Evolutionary conservation across 2,113 vertebrate species (phyloP).

Genomic region (Dryoscopus gambensis): DNA sequence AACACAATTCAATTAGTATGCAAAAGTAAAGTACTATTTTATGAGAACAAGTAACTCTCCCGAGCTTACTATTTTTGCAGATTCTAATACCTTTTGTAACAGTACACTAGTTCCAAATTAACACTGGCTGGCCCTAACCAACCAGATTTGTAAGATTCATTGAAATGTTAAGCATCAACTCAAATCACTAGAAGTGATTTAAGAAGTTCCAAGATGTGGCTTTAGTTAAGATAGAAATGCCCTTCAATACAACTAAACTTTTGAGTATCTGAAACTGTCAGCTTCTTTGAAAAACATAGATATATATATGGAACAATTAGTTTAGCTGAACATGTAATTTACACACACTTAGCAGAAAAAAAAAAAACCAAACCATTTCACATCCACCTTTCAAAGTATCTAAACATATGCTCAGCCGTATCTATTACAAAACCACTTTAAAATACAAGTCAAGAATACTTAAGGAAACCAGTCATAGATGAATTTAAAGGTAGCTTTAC

Average conservation of each 20-base stretch:
- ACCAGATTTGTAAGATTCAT: conserved; percentile 22
- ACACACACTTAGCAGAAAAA: not conserved
- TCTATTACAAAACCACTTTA: not conserved
- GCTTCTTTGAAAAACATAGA: not conserved
- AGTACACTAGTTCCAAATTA: not conserved
- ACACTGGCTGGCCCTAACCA: not conserved
- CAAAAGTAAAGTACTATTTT: conserved; percentile 28
- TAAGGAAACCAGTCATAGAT: not conserved
- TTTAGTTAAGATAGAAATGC: not conserved
- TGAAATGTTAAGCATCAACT: not conserved
- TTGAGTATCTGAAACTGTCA: not conserved
- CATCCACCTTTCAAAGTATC: not conserved
- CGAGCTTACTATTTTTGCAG: conserved; percentile 14
- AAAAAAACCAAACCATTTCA: not conserved
- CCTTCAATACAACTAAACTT: not conserved
- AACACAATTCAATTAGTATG: conserved; percentile 59
- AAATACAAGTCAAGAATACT: not conserved
- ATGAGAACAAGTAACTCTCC: conserved; percentile 31
- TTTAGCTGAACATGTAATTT: not conserved
- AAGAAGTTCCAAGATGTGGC: not conserved
- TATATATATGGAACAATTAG: not conserved
- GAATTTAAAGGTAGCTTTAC: not conserved
- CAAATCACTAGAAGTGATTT: not conserved
- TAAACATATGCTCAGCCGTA: not conserved
- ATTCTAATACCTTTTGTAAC: conserved; percentile 21